Conservation (phyloP, 2,888 invertebrate genomes). For the Ochropleura leucogaster region DNA sequence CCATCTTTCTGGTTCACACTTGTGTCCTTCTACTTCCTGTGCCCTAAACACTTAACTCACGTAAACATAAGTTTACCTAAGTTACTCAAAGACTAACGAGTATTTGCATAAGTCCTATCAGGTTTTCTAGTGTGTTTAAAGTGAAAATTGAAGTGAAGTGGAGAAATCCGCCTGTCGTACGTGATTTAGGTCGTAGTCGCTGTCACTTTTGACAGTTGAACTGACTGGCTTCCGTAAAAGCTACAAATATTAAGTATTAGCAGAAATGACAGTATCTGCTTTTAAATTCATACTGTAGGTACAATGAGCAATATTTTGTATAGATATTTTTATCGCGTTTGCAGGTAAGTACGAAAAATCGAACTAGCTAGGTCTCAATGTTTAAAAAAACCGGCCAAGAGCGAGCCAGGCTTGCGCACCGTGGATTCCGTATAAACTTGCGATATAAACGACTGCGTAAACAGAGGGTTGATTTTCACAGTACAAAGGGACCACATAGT, state of each 20-base stretch:
- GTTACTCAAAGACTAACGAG: neutral
- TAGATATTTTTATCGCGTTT: no score
- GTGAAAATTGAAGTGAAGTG: conserved; percentile 37
- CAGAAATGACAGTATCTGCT: conserved; percentile 4
- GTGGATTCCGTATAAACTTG: no score
- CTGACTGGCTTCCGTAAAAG: conserved; percentile 27
- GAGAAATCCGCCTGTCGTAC: conserved; percentile 20
- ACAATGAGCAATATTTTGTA: no score
- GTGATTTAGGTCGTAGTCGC: conserved; percentile 6
- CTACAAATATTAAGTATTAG: neutral
- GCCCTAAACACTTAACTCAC: neutral
- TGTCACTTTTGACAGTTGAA: conserved; percentile 1
- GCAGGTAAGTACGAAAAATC: no score
- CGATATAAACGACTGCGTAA: no score
- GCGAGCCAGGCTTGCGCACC: no score
- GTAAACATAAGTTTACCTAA: neutral
- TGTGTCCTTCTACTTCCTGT: neutral
- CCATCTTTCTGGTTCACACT: neutral
- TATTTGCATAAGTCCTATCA: conserved; percentile 7
- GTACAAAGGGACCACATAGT: no score
- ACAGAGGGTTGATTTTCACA: no score
- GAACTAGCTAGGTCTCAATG: no score
- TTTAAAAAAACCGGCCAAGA: no score
- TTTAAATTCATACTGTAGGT: no score
- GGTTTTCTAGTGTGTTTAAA: conserved; percentile 10